Evolutionary conservation across 2,113 vertebrate species (phyloP).

Genomic region (Catharus bicknelli): DNA sequence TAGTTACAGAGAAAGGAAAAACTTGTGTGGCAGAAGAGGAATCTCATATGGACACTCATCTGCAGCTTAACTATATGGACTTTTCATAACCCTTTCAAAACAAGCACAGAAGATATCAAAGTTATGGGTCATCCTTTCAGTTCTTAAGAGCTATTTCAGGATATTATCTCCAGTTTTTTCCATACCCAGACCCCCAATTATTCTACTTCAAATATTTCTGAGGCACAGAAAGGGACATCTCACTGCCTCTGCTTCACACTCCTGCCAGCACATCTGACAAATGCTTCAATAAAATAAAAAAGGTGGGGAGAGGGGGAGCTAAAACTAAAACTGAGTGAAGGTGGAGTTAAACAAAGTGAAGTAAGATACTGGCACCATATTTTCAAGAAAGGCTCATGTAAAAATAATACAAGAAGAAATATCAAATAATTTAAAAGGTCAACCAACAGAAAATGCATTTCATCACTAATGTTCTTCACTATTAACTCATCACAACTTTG

Average conservation of each 20-base stretch:
- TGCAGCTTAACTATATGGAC: neutral
- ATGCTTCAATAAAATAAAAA: neutral
- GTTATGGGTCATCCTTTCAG: neutral
- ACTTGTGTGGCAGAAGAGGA: neutral
- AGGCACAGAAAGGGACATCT: neutral
- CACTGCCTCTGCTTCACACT: neutral
- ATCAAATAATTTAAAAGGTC: constrained; percentile 28
- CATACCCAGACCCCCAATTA: neutral
- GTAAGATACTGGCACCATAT: neutral
- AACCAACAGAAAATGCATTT: neutral
- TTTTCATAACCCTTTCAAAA: neutral
- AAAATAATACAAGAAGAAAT: constrained; percentile 47
- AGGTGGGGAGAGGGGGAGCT: neutral
- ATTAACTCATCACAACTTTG: constrained; percentile 42
- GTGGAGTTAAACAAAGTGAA: constrained; percentile 3
- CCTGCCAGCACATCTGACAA: neutral
- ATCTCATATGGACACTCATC: neutral
- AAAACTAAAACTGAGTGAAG: neutral
- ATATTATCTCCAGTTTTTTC: neutral
- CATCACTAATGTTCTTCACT: constrained; percentile 3
- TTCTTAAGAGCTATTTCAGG: neutral
- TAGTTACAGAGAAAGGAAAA: neutral
- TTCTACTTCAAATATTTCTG: neutral
- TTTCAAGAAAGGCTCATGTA: constrained; percentile 26
- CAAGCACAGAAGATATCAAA: neutral